phyloP scores from a whole-genome alignment of 1,140 invertebrate species.

The Apis dorsata region DNA sequence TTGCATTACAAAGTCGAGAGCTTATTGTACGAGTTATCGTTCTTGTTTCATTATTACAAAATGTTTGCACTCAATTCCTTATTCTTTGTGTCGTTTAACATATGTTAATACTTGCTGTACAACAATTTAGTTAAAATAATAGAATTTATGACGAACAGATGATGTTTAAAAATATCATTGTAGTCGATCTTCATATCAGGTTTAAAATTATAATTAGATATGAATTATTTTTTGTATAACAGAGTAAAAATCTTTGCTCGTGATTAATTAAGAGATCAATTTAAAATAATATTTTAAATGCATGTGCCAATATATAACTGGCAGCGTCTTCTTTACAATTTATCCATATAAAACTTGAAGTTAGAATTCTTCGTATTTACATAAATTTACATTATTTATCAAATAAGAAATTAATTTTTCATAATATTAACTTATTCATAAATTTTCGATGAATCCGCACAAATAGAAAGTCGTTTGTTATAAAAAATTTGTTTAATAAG shows the following conservation, averaged over 20 bases:
- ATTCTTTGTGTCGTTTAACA: conserved; percentile 16
- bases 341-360: conserved; percentile 26
- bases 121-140: conserved; percentile 26
- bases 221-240: conserved; percentile 25
- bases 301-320: conserved; percentile 56
- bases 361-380: conserved; percentile 13
- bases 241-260: conserved; percentile 15
- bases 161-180: conserved; percentile 24
- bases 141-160: conserved; percentile 2
- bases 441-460: conserved; percentile 3
- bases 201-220: conserved; percentile 13
- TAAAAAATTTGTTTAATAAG: conserved; percentile 11
- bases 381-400: conserved; percentile 14
- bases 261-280: neutral
- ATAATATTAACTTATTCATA: neutral
- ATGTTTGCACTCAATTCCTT: conserved; percentile 32
- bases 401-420: conserved; percentile 23
- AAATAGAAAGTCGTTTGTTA: neutral
- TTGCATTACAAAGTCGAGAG: conserved; percentile 46
- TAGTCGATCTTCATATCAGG: neutral
- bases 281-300: conserved; percentile 35
- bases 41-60: conserved; percentile 38
- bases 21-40: conserved; percentile 49
- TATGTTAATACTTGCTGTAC: neutral
- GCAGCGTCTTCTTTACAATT: conserved; percentile 24